Evolutionary conservation across 2,888 invertebrate species (phyloP).

Genomic region (Sarcophaga variegata): DNA sequence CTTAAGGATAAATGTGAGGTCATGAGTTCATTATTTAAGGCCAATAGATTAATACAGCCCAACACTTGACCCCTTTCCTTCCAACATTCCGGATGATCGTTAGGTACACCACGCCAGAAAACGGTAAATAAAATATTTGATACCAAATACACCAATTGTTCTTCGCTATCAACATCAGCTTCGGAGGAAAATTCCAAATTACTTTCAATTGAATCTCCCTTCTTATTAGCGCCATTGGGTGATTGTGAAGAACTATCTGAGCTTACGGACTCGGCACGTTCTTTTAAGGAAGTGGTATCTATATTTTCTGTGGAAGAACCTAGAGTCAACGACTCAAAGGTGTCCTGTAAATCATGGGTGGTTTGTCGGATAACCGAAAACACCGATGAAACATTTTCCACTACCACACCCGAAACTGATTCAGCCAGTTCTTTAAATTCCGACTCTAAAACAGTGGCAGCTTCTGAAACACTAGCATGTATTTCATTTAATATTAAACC

Average conservation of each 20-base stretch:
- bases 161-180: slow-evolving; percentile 82
- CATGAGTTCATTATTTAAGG: slow-evolving; percentile 84
- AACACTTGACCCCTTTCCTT: slow-evolving; percentile 85
- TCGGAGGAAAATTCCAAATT: slow-evolving; percentile 79
- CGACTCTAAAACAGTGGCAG: slow-evolving; percentile 82
- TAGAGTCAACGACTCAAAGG: slow-evolving; percentile 79
- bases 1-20: slow-evolving; percentile 84
- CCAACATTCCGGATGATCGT: slow-evolving; percentile 84
- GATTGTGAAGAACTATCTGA: slow-evolving; percentile 80
- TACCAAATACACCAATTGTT: slow-evolving; percentile 84
- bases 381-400: slow-evolving; percentile 83
- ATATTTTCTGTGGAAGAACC: slow-evolving; percentile 76
- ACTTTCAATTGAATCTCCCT: slow-evolving; percentile 77
- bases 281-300: slow-evolving; percentile 66
- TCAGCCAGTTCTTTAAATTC: slow-evolving; percentile 83
- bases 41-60: slow-evolving; percentile 84
- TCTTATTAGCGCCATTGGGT: slow-evolving; percentile 74
- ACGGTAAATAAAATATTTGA: slow-evolving; percentile 84
- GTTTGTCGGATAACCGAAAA: slow-evolving; percentile 83
- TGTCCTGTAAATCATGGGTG: slow-evolving; percentile 82
- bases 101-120: slow-evolving; percentile 85
- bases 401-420: slow-evolving; percentile 82
- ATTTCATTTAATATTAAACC: slow-evolving; percentile 80
- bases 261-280: slow-evolving; percentile 78
- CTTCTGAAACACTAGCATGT: slow-evolving; percentile 82